Evolutionary conservation across 2,797 vertebrate genomes (phyloP), one percentile per base, ranked within the genome.

Genomic region (Lepilemur septentrionalis): DNA sequence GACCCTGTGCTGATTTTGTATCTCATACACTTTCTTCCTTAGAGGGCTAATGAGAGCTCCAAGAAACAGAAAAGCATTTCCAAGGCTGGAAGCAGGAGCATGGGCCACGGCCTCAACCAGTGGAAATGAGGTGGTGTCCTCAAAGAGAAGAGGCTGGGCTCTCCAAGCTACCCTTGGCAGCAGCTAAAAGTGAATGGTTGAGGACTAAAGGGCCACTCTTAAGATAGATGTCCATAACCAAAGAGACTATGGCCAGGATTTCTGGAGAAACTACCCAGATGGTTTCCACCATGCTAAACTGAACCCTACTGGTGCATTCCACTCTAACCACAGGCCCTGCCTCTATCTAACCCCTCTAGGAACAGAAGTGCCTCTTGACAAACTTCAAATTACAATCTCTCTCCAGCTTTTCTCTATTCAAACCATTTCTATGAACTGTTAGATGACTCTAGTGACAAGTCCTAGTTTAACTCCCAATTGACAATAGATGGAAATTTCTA

Each of bases 401-500:
- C 75, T 93, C 65, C 50, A 75, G 46, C 69, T 90, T 35, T 78
- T 73, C 82, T 96, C 85, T 80, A 46, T 84, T 95, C 55, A 57
- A 94, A 89, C 38, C 63, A 89, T 70, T 91, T 91, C 95, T 92
- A 46, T 46, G 43, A 88, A 82, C 69, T 86, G 50, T 76, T 95
- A 30, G 41, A 65, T 70, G 88, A 90, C 38, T 93, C 85, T 72
- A 84, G 46, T 86, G 95, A 96, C 92, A 96, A 97, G 88, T 91
- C 30, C 92, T 85, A 95, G 88, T 67, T 65, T 75, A 82, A 97
- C 78, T 85, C 55, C 65, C 48, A 96, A 95, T 86, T 76, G 65
- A 87, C 63, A 96, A 91, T 61, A 76, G 48, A 85, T 84, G 52
- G 93, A 96, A 97, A 95, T 92, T 85, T 91, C 67, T 78, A 76